These are phyloP conservation scores for Orthosia cruda DNA, from an alignment of 2,888 invertebrate genomes.

Conservation along the genomic window DNA sequence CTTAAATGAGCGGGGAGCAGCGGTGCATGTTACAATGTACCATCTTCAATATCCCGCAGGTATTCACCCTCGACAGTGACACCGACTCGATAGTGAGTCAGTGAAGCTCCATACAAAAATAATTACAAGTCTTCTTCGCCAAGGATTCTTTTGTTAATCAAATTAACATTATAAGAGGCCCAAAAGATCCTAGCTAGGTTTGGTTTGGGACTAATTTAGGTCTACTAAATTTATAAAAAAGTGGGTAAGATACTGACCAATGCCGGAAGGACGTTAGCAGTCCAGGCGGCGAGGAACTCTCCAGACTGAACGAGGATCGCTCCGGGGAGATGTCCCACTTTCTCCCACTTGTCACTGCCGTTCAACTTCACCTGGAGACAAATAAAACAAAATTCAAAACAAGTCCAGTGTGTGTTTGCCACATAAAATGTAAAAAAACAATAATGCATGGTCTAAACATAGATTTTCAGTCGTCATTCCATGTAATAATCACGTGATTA, in stretches of 20 bases:
- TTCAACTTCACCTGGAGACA: constrained; percentile 92
- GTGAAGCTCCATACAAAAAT: too few species aligned
- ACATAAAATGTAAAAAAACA: background rate
- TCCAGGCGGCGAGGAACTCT: constrained; percentile 95
- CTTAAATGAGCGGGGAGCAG: too few species aligned
- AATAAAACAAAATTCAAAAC: background rate
- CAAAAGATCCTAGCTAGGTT: too few species aligned
- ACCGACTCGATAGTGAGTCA: too few species aligned
- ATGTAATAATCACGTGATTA: constrained; percentile 10
- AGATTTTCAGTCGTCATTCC: constrained; percentile 1
- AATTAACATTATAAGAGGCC: too few species aligned
- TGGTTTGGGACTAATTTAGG: background rate
- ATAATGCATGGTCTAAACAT: background rate
- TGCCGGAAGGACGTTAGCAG: constrained; percentile 93
- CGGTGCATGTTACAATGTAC: too few species aligned
- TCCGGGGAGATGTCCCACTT: constrained; percentile 95
- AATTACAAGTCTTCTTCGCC: too few species aligned
- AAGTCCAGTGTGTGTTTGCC: background rate
- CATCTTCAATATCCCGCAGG: too few species aligned
- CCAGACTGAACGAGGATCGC: constrained; percentile 95
- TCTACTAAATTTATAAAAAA: background rate
- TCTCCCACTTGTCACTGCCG: constrained; percentile 93
- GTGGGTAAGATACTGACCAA: constrained; percentile 88
- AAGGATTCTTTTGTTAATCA: too few species aligned
- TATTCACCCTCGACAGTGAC: too few species aligned